Base-by-base conservation (phyloP, 2,113 vertebrate species). In the Dolichotis patagonum region DNA sequence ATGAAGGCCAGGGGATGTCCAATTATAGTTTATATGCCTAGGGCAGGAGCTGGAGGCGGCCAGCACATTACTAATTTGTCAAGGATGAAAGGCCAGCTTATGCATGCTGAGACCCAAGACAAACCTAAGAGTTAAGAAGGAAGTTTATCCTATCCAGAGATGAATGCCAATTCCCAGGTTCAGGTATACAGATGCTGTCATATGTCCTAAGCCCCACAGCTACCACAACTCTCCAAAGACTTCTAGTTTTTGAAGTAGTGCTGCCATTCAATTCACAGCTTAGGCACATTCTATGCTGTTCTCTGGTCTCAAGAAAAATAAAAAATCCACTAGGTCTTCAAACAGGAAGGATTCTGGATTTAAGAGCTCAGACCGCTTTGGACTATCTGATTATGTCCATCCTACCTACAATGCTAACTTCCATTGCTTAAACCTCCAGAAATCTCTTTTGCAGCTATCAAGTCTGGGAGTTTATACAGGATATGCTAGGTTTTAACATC, bases 261-360 rank as follows among this genome's bases (percentile, higher is more conserved):
- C 32, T 69, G 22, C 62, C 35, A 26, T 9, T 85, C 38, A 7
- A 77, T 17, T 22, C 32, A 46, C n/a, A 87, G 88, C 56, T 32
- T n/a, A 43, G 13, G 30, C n/a, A 6, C 41, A 43, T 14, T 46
- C 17, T 69, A n/a, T 30, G 35, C 67, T 77, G 14, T 14, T 60
- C 85, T 86, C 87, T 41, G 30, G 85, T 32, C 65, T 96, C 69
- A 35, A 58, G 81, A 78, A 85, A 87, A 89, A 46, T 28, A n/a
- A 24, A 78, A 90, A 32, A 43, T 11, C 63, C 38, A 38, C 43
- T n/a, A 14, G 16, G 41, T 69, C 38, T 52, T 46, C 16, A 86
- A 86, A 75, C 62, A 87, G 20, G n/a, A 84, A 88, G 52, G 65
- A 26, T 65, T 93, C 85, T 82, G 56, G 63, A 96, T n/a, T 49